Percentiles rank a stretch among this genome's conserved stretches.
phyloP scores from a whole-genome alignment of 2,797 vertebrate species.

The Thamnophis elegans region DNA sequence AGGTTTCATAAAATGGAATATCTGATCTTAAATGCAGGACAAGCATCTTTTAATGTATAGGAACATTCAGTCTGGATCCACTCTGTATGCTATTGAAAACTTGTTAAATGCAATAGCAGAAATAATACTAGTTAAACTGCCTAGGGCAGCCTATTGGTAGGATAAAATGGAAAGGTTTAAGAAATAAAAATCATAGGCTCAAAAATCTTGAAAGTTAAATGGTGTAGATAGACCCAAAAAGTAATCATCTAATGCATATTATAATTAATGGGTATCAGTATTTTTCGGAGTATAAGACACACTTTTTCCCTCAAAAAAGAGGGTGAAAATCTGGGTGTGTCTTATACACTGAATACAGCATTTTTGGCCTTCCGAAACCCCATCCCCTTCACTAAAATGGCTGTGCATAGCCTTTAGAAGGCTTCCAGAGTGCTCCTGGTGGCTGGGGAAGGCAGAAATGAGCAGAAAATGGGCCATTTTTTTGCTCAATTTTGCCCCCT shows the following conservation, averaged over 20 bases:
- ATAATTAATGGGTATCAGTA: background rate
- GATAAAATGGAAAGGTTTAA: slow-evolving; percentile 53
- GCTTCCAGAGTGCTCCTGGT: too few relatives aligned
- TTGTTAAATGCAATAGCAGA: slow-evolving; percentile 57
- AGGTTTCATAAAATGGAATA: slow-evolving; percentile 33
- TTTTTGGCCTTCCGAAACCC: too few relatives aligned
- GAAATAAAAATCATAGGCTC: slow-evolving; percentile 31
- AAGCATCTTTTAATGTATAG: slow-evolving; percentile 46
- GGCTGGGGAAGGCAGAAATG: too few relatives aligned
- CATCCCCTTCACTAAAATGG: too few relatives aligned
- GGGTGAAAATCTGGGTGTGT: too few relatives aligned
- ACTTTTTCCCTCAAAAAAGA: too few relatives aligned
- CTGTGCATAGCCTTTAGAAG: too few relatives aligned
- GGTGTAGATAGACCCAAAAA: background rate
- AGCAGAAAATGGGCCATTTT: too few relatives aligned
- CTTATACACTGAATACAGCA: too few relatives aligned
- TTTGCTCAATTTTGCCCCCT: too few relatives aligned
- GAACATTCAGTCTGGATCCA: slow-evolving; percentile 53
- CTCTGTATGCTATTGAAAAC: slow-evolving; percentile 52
- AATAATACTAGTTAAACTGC: slow-evolving; percentile 40
- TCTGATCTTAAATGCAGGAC: slow-evolving; percentile 43
- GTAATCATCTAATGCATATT: background rate
- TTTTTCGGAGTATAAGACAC: too few relatives aligned
- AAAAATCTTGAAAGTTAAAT: slow-evolving; percentile 55
- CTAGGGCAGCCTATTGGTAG: slow-evolving; percentile 28